phyloP scores from a whole-genome alignment of 2,888 invertebrate genomes.

The Epirrhoe alternata region DNA sequence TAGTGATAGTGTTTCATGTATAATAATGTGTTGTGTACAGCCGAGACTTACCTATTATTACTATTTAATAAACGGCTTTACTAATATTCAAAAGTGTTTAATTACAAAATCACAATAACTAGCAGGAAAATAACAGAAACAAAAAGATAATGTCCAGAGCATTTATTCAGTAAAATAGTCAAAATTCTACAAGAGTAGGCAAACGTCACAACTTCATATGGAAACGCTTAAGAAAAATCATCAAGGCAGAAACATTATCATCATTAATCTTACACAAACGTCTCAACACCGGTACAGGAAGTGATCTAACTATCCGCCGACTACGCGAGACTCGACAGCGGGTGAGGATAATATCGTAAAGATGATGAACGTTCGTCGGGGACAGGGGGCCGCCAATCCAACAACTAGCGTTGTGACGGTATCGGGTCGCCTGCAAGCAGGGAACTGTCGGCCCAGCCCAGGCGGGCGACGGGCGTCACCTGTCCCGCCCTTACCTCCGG shows the following conservation, averaged over 20 bases:
- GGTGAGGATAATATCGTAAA: conserved; percentile 20
- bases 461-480: conserved; percentile 61
- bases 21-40: conserved; percentile 74
- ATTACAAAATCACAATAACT: conserved; percentile 20
- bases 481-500: conserved; percentile 59
- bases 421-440: conserved; percentile 76
- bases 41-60: conserved; percentile 67
- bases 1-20: conserved; percentile 64
- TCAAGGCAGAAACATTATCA: conserved; percentile 79
- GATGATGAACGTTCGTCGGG: conserved; percentile 52
- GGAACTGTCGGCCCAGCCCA: conserved; percentile 86
- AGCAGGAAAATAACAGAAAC: conserved; percentile 35
- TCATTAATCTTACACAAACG: conserved; percentile 72
- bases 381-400: conserved; percentile 85
- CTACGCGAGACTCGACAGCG: conserved; percentile 28
- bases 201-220: conserved; percentile 83
- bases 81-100: conserved; percentile 53
- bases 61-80: conserved; percentile 79
- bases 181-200: conserved; percentile 84
- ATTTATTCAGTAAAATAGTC: conserved; percentile 84
- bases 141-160: conserved; percentile 67
- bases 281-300: conserved; percentile 58
- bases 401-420: conserved; percentile 82
- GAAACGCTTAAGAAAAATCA: conserved; percentile 78
- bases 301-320: conserved; percentile 46